Evolutionary conservation across 2,797 vertebrate genomes (phyloP).

Genomic region (Acanthurus leucopareius): DNA sequence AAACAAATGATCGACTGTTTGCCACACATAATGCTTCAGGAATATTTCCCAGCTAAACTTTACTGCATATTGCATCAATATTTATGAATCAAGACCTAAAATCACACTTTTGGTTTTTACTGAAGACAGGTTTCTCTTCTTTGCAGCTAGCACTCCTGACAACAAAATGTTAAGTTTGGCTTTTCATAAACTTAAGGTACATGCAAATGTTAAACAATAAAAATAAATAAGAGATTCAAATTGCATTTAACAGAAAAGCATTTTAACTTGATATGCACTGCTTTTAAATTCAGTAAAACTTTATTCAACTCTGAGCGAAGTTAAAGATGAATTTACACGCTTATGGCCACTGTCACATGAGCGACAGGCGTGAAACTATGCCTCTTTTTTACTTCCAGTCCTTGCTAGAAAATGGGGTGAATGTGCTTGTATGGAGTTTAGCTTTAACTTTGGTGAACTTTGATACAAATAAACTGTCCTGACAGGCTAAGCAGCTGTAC

Average conservation of each 20-base stretch:
- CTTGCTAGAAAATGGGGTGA: too few species aligned
- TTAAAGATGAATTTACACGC: neutral
- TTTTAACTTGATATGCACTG: neutral
- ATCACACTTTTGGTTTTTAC: neutral
- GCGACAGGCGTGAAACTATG: too few species aligned
- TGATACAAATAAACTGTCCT: too few species aligned
- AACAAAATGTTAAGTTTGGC: too few species aligned
- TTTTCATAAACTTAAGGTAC: neutral
- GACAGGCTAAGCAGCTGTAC: too few species aligned
- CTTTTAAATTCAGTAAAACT: neutral
- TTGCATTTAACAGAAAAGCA: neutral
- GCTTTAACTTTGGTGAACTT: too few species aligned
- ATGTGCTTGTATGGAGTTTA: too few species aligned
- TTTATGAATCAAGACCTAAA: neutral
- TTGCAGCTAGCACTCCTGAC: neutral
- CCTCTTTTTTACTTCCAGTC: too few species aligned
- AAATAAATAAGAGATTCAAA: neutral
- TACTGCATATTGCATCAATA: neutral
- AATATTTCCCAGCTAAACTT: neutral
- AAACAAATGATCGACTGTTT: neutral
- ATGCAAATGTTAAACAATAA: neutral
- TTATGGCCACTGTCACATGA: too few species aligned
- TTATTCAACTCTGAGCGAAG: neutral
- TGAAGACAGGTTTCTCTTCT: neutral
- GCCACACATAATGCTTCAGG: neutral